Conservation (phyloP, 1,140 invertebrate genomes). For the Penaeus chinensis region DNA sequence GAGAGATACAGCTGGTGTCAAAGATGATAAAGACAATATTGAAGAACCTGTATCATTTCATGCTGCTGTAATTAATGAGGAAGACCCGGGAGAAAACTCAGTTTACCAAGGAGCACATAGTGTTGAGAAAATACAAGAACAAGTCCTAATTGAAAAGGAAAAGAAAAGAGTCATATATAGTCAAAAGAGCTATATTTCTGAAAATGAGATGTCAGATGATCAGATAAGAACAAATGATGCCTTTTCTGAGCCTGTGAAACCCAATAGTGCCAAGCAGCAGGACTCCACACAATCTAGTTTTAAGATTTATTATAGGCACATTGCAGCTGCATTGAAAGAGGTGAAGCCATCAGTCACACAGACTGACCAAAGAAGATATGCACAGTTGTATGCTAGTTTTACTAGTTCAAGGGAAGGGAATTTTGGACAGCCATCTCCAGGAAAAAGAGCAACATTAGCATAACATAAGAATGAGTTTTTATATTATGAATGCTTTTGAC, state of each 20-base stretch:
- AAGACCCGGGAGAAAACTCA: not conserved
- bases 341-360: conserved; percentile 77
- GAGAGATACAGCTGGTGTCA: not conserved
- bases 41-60: not conserved
- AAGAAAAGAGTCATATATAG: conserved; percentile 14
- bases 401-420: conserved; percentile 32
- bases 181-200: conserved; percentile 7
- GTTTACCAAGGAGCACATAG: not conserved
- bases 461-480: conserved; percentile 1
- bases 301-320: conserved; percentile 67
- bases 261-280: not conserved
- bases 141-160: conserved; percentile 35
- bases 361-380: conserved; percentile 75
- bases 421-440: conserved; percentile 45
- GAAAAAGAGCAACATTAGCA: conserved; percentile 60
- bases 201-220: not conserved
- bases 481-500: not conserved
- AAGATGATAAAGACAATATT: not conserved
- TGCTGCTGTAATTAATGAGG: not conserved
- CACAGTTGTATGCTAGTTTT: conserved; percentile 67
- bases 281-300: conserved; percentile 54
- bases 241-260: not conserved
- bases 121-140: not conserved
- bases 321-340: conserved; percentile 73
- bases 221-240: not conserved